These are phyloP conservation scores for Phrynosoma platyrhinos DNA, from an alignment of 2,113 vertebrate genomes.

Conservation along the genomic window DNA sequence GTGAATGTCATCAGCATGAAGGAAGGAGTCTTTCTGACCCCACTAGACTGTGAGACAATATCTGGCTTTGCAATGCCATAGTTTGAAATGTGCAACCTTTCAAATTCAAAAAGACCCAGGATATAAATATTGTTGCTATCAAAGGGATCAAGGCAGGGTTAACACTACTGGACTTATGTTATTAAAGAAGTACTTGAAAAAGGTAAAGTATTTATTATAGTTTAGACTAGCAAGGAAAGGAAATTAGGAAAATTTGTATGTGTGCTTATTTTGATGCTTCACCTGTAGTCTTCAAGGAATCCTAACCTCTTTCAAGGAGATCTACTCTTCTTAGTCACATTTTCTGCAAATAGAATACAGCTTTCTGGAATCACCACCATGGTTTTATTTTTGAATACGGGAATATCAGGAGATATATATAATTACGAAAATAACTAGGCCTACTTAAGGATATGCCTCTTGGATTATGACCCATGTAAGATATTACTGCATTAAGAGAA, in stretches of 20 bases:
- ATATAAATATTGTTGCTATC: constrained; percentile 21
- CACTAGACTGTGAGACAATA: too few species aligned
- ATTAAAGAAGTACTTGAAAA: constrained; percentile 29
- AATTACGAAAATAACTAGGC: not conserved
- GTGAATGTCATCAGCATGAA: too few species aligned
- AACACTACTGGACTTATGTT: not conserved
- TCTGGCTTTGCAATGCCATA: not conserved
- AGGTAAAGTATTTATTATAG: not conserved
- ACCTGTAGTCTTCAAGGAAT: constrained; percentile 43
- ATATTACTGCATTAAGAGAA: constrained; percentile 2
- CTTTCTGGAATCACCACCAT: constrained; percentile 6
- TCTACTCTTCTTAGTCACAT: not conserved
- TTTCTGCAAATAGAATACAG: not conserved
- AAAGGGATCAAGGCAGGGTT: not conserved
- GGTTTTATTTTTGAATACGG: not conserved
- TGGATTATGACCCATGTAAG: not conserved
- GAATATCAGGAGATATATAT: not conserved
- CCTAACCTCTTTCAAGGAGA: not conserved
- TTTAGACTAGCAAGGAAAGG: not conserved
- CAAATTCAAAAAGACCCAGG: constrained; percentile 2
- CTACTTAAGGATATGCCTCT: not conserved
- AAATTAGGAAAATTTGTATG: not conserved
- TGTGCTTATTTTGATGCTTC: constrained; percentile 17
- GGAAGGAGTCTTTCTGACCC: too few species aligned
- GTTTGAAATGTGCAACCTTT: not conserved